Percentiles rank a stretch among this genome's conserved stretches.
Evolutionary conservation across 2,113 vertebrate genomes (phyloP).

Genomic region (Columba janthina): DNA sequence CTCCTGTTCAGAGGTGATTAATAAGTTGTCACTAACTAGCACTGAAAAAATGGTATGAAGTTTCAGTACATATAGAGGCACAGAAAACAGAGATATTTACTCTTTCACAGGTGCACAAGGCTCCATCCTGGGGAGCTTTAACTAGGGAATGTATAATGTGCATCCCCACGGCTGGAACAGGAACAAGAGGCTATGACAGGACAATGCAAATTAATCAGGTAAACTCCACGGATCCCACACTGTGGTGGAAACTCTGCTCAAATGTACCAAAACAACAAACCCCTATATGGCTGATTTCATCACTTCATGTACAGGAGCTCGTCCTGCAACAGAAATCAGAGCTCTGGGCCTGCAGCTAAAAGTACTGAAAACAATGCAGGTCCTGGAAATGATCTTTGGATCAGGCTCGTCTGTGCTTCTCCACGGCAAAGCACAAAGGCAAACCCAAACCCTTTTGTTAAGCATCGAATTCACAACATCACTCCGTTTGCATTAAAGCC

Average conservation of each 20-base stretch:
- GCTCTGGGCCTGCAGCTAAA: neutral
- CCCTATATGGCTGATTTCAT: neutral
- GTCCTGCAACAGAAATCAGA: neutral
- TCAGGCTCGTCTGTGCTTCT: neutral
- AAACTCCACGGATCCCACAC: neutral
- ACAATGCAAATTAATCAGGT: neutral
- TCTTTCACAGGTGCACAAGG: neutral
- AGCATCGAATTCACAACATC: neutral
- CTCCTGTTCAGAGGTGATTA: slow-evolving; percentile 79
- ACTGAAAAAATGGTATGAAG: neutral
- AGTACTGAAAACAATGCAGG: neutral
- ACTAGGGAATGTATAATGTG: neutral
- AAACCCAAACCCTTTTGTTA: neutral
- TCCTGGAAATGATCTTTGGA: neutral
- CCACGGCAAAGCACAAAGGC: neutral
- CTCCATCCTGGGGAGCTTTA: neutral
- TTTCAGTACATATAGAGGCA: neutral
- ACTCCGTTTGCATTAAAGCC: neutral
- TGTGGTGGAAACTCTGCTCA: neutral
- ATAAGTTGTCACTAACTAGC: neutral
- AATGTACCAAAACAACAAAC: neutral
- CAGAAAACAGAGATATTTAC: neutral
- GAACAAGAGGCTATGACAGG: neutral
- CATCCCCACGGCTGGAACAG: neutral
- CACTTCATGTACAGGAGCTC: neutral